Base-by-base conservation (phyloP, 2,888 invertebrate genomes). In the Trichacis sp. region DNA sequence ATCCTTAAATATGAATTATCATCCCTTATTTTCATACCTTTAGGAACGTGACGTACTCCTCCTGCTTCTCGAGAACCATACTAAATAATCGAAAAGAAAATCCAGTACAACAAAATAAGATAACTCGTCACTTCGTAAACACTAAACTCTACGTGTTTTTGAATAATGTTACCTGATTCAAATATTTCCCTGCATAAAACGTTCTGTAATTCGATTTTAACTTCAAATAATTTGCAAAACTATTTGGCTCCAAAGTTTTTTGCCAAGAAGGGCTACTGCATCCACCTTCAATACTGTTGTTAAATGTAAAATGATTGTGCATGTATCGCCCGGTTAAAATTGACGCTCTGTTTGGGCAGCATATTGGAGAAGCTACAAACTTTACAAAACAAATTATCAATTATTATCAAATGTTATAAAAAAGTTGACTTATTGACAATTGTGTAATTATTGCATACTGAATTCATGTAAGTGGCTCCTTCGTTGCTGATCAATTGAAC, bases 151-250 rank as follows among this genome's bases (percentile, higher is more conserved):
- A n/a, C n/a, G n/a, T n/a, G n/a, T n/a, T n/a, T n/a, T n/a, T n/a
- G n/a, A n/a, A n/a, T n/a, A n/a, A n/a, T n/a, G n/a, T n/a, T n/a
- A n/a, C 96, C 88, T 92, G 88, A 85, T 97, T 97, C 69, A 97
- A 86, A 85, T 97, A 97, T 87, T 97, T 97, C 48, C 97, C 97
- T 71, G 94, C 95, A 82, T 94, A 97, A 81, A 96, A 96, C 0
- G 95, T 97, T 3, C 85, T 88, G 78, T 97, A 97, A 5, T 86
- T 87, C 0, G 88, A 89, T 1, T 84, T 76, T 0, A 86, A 78
- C 53, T 92, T 88, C 29, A 97, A 84, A 38, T 89, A 80, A 0
- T 88, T 87, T 0, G 92, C 92, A 74, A 96, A 90, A 1, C 93
- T 90, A 0, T 86, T 81, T 0, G 84, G 84, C 81, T 97, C 96